These are phyloP conservation scores for Didymodactylos carnosus DNA, from an alignment of 2,888 invertebrate species.

Conservation along the genomic window DNA sequence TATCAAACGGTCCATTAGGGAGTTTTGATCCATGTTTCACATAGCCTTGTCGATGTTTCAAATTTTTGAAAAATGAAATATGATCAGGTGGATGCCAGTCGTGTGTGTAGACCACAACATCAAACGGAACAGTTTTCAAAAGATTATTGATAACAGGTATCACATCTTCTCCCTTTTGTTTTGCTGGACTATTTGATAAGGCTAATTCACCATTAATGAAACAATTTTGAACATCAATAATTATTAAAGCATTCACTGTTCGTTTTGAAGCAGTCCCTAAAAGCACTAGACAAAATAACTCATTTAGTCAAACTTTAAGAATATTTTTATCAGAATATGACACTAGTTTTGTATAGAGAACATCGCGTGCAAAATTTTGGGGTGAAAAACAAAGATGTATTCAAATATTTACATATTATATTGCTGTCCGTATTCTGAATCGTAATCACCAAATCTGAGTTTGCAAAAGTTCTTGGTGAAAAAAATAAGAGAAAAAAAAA, in stretches of 20 bases:
- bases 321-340: no score
- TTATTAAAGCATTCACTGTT: conserved; percentile 46
- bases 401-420: no score
- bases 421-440: no score
- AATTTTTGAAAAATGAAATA: background rate
- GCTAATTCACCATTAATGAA: conserved; percentile 76
- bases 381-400: no score
- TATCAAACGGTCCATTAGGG: conserved; percentile 42
- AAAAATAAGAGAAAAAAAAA: no score
- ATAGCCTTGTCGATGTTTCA: background rate
- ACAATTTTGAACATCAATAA: conserved; percentile 86
- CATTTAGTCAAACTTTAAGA: no score
- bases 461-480: no score
- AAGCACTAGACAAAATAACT: no score
- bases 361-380: no score
- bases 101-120: conserved; percentile 69
- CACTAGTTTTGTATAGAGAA: no score
- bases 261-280: no score
- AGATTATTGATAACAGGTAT: conserved; percentile 71
- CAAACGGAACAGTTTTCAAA: conserved; percentile 41
- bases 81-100: conserved; percentile 95
- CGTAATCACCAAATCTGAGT: no score
- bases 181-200: conserved; percentile 69
- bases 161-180: conserved; percentile 53
- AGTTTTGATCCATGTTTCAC: background rate